Conservation (phyloP, 2,113 vertebrate species). For the Blennius ocellaris region DNA sequence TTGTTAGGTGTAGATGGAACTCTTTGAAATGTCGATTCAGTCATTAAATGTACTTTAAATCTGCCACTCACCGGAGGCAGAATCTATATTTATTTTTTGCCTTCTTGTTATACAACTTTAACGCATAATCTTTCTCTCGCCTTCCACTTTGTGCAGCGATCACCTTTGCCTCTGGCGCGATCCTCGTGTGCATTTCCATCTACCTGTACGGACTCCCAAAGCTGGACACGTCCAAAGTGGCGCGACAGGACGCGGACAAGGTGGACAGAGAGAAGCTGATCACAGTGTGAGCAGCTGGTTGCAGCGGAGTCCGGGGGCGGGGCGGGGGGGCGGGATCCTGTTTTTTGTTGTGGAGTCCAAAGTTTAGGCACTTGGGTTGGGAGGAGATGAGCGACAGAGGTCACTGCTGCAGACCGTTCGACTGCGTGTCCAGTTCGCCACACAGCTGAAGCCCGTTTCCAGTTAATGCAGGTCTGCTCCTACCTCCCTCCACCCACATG, state of each 20-base stretch:
- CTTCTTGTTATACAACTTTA: too few relatives aligned
- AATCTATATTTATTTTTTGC: too few relatives aligned
- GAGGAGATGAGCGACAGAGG: too few relatives aligned
- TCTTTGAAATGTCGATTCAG: too few relatives aligned
- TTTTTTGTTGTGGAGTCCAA: too few relatives aligned
- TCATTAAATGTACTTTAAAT: too few relatives aligned
- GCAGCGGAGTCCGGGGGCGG: not conserved
- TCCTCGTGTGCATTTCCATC: slow-evolving; percentile 95
- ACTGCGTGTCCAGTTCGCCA: too few relatives aligned
- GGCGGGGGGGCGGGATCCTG: not conserved
- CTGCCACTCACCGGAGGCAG: too few relatives aligned
- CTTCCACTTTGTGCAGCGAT: slow-evolving; percentile 79
- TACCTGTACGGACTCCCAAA: slow-evolving; percentile 96
- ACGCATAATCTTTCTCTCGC: not conserved
- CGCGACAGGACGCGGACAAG: slow-evolving; percentile 56
- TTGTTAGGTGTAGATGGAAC: too few relatives aligned
- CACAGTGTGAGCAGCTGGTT: slow-evolving; percentile 77
- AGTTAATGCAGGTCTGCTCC: not conserved
- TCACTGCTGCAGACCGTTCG: too few relatives aligned
- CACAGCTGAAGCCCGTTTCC: too few relatives aligned
- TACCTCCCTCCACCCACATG: not conserved
- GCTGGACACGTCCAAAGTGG: slow-evolving; percentile 89
- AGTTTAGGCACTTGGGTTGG: too few relatives aligned
- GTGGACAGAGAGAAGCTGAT: slow-evolving; percentile 84
- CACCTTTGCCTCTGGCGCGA: slow-evolving; percentile 87